phyloP scores from a whole-genome alignment of 2,797 vertebrate genomes.

The Buphagus erythrorhynchus region DNA sequence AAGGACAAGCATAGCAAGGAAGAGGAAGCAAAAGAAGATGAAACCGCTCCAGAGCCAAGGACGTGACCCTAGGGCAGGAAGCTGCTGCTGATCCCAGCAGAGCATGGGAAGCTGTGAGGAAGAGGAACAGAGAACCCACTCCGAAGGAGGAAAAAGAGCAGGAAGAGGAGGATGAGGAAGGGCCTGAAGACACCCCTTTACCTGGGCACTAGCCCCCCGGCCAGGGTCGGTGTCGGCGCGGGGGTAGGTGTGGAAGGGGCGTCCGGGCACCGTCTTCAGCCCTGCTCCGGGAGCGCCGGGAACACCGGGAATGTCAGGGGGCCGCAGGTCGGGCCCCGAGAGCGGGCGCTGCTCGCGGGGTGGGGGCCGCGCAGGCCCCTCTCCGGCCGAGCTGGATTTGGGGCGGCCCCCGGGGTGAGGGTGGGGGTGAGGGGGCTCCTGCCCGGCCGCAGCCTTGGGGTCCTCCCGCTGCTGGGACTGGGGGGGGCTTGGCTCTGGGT shows the following conservation, averaged over 20 bases:
- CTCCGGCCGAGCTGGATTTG: background rate
- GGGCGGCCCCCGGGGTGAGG: background rate
- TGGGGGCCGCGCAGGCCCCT: background rate
- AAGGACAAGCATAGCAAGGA: background rate
- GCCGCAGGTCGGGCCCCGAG: background rate
- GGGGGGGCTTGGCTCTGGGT: background rate
- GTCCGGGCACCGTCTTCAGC: background rate
- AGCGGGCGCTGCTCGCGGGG: background rate
- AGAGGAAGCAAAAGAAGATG: background rate
- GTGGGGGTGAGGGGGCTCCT: background rate
- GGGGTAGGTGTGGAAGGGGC: slow-evolving; percentile 8
- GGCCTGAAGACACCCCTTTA: background rate
- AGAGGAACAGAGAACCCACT: background rate
- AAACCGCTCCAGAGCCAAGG: background rate
- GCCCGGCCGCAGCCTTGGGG: background rate
- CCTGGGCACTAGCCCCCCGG: background rate
- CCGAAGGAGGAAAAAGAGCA: background rate
- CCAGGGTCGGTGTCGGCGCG: background rate
- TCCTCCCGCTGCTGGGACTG: background rate
- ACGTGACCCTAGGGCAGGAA: accelerated
- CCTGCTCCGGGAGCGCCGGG: background rate
- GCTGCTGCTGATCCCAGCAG: accelerated
- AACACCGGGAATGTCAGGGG: background rate
- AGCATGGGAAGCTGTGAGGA: accelerated
- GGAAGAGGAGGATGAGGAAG: accelerated